phyloP scores from a whole-genome alignment of 2,797 vertebrate species.

The Sebastes umbrosus region DNA sequence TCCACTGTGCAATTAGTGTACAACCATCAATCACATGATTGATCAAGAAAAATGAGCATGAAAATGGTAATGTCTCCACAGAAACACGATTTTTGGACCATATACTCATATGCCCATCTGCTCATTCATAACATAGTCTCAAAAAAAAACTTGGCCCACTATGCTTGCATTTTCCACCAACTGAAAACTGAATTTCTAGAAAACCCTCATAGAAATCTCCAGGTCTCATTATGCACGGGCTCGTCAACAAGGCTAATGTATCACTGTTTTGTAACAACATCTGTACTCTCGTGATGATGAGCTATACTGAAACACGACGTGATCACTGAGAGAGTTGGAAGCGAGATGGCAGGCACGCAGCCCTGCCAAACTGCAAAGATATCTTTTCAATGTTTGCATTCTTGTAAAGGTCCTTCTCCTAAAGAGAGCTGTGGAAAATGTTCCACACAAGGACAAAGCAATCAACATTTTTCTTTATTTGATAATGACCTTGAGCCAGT shows the following conservation, averaged over 20 bases:
- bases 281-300: neutral
- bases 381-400: constrained; percentile 30
- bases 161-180: neutral
- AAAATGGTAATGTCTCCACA: neutral
- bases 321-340: constrained; percentile 2
- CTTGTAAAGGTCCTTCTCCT: constrained; percentile 5
- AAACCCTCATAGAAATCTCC: neutral
- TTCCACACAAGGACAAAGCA: constrained; percentile 20
- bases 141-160: neutral
- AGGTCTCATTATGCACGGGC: neutral
- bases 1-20: neutral
- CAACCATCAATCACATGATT: neutral
- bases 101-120: neutral
- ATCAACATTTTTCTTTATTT: constrained; percentile 5
- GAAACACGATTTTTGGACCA: neutral
- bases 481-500: constrained; percentile 13
- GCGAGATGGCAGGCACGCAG: neutral
- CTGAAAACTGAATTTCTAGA: neutral
- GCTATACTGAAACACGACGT: neutral
- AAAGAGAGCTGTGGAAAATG: constrained; percentile 5
- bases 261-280: constrained; percentile 1
- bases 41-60: neutral
- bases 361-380: neutral
- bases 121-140: neutral
- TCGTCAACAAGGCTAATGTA: neutral